Base-by-base conservation (phyloP, 2,888 invertebrate species). In the Caenorhabditis sinica region DNA sequence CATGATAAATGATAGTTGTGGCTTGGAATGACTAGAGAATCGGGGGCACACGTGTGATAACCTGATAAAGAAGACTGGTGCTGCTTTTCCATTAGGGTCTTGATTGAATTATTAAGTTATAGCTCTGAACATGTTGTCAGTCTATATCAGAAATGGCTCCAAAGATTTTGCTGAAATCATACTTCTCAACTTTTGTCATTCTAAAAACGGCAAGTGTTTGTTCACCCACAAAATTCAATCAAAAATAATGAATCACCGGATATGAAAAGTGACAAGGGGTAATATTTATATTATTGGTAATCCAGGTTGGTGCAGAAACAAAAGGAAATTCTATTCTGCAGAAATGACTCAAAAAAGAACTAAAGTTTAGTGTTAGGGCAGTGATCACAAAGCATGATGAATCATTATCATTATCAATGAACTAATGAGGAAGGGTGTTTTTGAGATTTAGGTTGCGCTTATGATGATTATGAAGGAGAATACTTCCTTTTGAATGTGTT, bases 361-460 rank as follows among this genome's bases (percentile, higher is more conserved):
- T 63, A 63, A 63, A 63, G 63, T 63, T 63, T 63, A 63, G 63
- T 28, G 20, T 11, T 40, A 23, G 36, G 36, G 36, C 61, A 61
- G 20, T 40, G 61, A 61, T 61, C 61, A 61, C 28, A 28, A 25
- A 53, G 2, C 23, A 1, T 2, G 23, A 56, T 56, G 56, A 56
- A 56, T 56, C 56, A 56, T 28, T 40, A 2, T 56, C 28, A 28
- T 56, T 56, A 49, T 49, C 28, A 56, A 56, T 3, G 28, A 56
- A 56, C 25, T 56, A 56, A 56, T 56, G 56, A 56, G 25, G 20
- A 49, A 49, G n/a, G 15, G 25, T 51, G 40, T 13, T 45, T 45
- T 45, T 45, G 45, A 45, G 45, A 45, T 45, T 45, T 45, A 45
- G 45, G 45, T 45, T 45, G 49, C 49, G n/a, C 56, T 56, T 25